Percentiles rank a stretch among this genome's conserved stretches.
phyloP scores from a whole-genome alignment of 1,140 invertebrate genomes.

The Bombus superbus region DNA sequence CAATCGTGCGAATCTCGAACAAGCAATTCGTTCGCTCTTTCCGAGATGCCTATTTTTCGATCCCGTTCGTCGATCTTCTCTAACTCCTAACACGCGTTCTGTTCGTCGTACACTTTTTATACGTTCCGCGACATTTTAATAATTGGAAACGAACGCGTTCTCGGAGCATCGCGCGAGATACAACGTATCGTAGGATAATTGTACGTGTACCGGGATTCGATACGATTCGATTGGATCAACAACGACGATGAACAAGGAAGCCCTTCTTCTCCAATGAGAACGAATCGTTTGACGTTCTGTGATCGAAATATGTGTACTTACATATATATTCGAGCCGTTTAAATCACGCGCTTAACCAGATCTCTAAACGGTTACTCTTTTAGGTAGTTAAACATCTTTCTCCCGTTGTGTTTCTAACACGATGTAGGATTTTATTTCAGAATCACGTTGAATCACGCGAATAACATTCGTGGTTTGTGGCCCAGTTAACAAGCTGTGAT shows the following conservation, averaged over 20 bases:
- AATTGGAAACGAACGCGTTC: no score
- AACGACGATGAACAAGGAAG: not conserved
- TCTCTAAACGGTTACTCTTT: not conserved
- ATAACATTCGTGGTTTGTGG: constrained; percentile 68
- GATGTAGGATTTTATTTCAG: constrained; percentile 58
- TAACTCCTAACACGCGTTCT: no score
- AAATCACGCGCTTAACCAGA: constrained; percentile 25
- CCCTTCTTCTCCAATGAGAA: not conserved
- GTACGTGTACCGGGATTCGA: no score
- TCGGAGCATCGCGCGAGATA: no score
- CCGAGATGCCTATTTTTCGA: no score
- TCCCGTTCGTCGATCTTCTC: no score
- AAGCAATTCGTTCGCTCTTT: no score
- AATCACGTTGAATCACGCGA: constrained; percentile 66
- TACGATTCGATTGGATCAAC: not conserved
- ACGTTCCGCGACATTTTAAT: no score
- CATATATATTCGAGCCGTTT: not conserved
- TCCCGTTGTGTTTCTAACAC: constrained; percentile 57
- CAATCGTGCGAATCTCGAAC: no score
- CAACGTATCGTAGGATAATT: no score
- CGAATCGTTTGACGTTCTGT: not conserved
- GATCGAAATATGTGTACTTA: not conserved
- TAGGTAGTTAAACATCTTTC: constrained; percentile 50
- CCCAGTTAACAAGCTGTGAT: constrained; percentile 68
- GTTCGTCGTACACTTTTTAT: no score